Conservation (phyloP, 1,140 invertebrate genomes). For the Nephila pilipes region DNA sequence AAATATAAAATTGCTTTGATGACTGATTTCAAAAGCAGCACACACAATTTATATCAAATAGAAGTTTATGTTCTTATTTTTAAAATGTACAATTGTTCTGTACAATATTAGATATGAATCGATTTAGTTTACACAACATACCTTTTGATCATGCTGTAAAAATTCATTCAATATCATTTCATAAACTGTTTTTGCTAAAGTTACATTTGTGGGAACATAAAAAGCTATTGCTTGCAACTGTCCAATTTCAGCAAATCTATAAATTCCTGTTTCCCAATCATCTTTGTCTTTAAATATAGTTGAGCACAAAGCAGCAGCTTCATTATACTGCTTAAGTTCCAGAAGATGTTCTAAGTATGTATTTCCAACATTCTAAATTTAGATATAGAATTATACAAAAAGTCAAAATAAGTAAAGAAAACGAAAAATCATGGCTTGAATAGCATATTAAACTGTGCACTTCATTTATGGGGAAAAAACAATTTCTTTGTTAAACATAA, state of each 20-base stretch:
- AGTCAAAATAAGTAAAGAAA: no score
- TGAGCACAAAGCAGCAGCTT: slow-evolving; percentile 92
- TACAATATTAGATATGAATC: no score
- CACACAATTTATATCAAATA: no score
- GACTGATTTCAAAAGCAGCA: no score
- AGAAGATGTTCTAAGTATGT: slow-evolving; percentile 93
- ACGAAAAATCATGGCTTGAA: no score
- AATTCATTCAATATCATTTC: slow-evolving; percentile 98
- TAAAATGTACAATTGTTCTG: no score
- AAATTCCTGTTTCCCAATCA: slow-evolving; percentile 96
- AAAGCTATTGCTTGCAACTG: slow-evolving; percentile 92
- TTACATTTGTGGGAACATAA: slow-evolving; percentile 85
- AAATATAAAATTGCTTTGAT: no score
- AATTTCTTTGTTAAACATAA: no score
- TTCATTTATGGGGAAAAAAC: no score
- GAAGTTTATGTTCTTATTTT: no score
- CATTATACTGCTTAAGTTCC: slow-evolving; percentile 87
- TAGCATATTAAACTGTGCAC: no score
- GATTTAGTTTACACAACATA: slow-evolving; percentile 78
- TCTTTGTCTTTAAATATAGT: slow-evolving; percentile 87
- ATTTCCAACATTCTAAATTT: slow-evolving; percentile 86
- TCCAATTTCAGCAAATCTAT: slow-evolving; percentile 92
- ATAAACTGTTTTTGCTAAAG: slow-evolving; percentile 92
- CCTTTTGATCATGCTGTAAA: slow-evolving; percentile 90
- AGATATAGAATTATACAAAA: no score